These are phyloP conservation scores for Scaptomyza montana DNA, from an alignment of 1,140 invertebrate species.

Conservation along the genomic window DNA sequence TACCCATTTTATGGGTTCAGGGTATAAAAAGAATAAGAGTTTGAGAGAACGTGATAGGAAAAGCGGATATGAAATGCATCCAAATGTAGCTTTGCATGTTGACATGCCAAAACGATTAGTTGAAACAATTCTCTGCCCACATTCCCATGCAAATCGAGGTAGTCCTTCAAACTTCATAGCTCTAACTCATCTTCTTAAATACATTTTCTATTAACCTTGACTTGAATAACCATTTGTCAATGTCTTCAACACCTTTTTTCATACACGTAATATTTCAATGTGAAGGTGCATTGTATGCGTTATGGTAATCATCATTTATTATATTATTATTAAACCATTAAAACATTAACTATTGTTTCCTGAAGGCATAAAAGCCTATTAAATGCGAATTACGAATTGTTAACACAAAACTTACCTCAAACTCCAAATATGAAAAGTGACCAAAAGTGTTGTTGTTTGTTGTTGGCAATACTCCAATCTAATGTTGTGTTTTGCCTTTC, in stretches of 20 bases:
- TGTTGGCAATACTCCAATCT: slow-evolving; percentile 25
- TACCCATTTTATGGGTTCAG: too few relatives aligned
- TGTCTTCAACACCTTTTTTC: background rate
- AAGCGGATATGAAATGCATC: too few relatives aligned
- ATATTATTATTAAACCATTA: slow-evolving; percentile 22
- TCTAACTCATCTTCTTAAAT: background rate
- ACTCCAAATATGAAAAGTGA: slow-evolving; percentile 31
- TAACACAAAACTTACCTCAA: slow-evolving; percentile 10
- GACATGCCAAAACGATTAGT: too few relatives aligned
- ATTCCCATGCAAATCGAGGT: too few relatives aligned
- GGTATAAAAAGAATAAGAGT: too few relatives aligned
- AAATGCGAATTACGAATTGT: slow-evolving; percentile 23
- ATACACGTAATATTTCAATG: slow-evolving; percentile 16
- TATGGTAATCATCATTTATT: background rate
- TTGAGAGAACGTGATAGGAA: too few relatives aligned
- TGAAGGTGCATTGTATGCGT: slow-evolving; percentile 15
- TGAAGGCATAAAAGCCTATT: slow-evolving; percentile 3
- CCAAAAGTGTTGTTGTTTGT: slow-evolving; percentile 8
- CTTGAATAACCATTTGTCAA: slow-evolving; percentile 16
- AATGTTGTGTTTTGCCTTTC: slow-evolving; percentile 29
- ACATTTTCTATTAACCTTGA: slow-evolving; percentile 8
- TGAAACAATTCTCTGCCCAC: too few relatives aligned
- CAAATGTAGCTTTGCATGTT: too few relatives aligned
- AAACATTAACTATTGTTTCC: slow-evolving; percentile 8
- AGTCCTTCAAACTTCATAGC: background rate